Evolutionary conservation across 1,140 invertebrate genomes (phyloP).

Genomic region (Megathymus violae): DNA sequence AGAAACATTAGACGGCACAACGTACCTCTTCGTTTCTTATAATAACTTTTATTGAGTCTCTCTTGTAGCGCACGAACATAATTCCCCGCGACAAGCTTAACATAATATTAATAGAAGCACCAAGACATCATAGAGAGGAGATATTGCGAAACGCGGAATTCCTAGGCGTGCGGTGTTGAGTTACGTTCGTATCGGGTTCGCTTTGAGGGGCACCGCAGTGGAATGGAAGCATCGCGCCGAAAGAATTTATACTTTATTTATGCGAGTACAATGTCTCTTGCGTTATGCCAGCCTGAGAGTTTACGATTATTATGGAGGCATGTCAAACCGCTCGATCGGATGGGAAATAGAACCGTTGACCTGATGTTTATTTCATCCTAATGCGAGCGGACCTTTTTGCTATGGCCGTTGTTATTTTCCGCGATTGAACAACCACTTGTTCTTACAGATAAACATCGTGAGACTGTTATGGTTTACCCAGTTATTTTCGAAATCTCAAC

Average conservation of each 20-base stretch:
- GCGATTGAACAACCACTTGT: conserved; percentile 28
- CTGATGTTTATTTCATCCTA: conserved; percentile 43
- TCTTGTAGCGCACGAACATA: conserved; percentile 47
- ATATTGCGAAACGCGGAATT: conserved; percentile 70
- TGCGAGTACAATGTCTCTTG: conserved; percentile 57
- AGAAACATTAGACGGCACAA: conserved; percentile 34
- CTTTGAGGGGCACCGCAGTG: conserved; percentile 74
- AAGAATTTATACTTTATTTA: conserved; percentile 72
- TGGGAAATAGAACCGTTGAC: conserved; percentile 48
- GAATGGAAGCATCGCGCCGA: conserved; percentile 65
- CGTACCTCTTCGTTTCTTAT: conserved; percentile 30
- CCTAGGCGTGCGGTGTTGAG: conserved; percentile 65
- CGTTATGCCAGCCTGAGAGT: conserved; percentile 62
- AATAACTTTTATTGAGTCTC: conserved; percentile 34
- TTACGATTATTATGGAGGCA: conserved; percentile 66
- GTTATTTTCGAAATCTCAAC: not conserved
- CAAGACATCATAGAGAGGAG: conserved; percentile 61
- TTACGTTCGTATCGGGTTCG: conserved; percentile 70
- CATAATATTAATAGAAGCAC: conserved; percentile 67
- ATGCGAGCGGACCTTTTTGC: conserved; percentile 31
- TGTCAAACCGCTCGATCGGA: conserved; percentile 47
- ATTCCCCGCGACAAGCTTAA: conserved; percentile 53
- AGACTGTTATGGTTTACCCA: conserved; percentile 16
- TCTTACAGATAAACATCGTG: conserved; percentile 29
- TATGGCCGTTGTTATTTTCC: conserved; percentile 23